These are phyloP conservation scores for Osmerus eperlanus DNA, from an alignment of 2,113 vertebrate species.

Conservation along the genomic window DNA sequence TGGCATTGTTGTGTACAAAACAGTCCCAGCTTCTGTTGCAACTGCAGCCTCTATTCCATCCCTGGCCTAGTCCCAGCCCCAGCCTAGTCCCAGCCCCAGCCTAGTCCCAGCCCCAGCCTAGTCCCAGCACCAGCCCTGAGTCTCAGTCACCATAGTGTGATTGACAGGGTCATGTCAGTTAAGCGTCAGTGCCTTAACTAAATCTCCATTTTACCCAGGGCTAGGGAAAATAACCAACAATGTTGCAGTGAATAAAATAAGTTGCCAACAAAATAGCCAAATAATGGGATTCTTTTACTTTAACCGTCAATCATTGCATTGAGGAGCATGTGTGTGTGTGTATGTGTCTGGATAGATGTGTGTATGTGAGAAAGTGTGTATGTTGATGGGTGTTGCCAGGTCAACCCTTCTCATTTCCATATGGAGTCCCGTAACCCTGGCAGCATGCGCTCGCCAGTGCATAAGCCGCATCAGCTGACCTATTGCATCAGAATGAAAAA, in stretches of 20 bases:
- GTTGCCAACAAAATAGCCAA: no score
- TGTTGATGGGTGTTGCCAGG: neutral
- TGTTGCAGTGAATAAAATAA: no score
- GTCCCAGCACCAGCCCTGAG: neutral
- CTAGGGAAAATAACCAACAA: no score
- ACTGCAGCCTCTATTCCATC: neutral
- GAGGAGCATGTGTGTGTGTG: conserved; percentile 11
- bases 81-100: neutral
- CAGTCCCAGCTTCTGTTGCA: neutral
- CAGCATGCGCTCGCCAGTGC: neutral
- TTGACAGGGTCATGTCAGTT: conserved; percentile 4
- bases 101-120: neutral
- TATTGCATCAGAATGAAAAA: conserved; percentile 21
- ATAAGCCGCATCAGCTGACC: neutral
- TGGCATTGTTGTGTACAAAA: no score
- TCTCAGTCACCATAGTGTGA: neutral
- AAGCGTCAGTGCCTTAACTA: neutral
- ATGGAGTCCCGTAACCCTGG: neutral
- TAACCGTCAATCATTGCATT: neutral
- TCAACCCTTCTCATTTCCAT: neutral
- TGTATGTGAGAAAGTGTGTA: conserved; percentile 2
- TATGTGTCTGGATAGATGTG: neutral
- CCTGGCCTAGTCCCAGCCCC: neutral
- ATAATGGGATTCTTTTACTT: neutral
- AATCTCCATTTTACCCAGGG: no score